Evolutionary conservation across 2,113 vertebrate genomes (phyloP).

Genomic region (Crypturellus undulatus): DNA sequence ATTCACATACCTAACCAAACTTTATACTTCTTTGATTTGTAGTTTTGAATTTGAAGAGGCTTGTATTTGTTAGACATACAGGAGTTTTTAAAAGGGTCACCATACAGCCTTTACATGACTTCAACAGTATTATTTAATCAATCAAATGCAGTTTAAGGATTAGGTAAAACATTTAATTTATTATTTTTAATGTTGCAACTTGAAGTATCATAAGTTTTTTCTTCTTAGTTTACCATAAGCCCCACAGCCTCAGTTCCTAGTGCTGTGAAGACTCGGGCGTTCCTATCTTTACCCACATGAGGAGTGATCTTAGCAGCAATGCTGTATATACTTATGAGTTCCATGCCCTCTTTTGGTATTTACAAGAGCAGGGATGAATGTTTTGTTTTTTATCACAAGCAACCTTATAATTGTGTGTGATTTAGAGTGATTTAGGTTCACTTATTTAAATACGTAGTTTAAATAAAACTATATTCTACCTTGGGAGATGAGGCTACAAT

Average conservation of each 20-base stretch:
- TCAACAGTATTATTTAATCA: not conserved
- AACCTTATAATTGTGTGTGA: not conserved
- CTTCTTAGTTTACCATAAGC: not conserved
- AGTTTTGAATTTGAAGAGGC: not conserved
- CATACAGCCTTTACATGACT: accelerated
- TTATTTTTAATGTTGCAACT: not conserved
- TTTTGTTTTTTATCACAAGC: not conserved
- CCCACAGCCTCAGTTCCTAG: not conserved
- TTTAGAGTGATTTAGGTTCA: not conserved
- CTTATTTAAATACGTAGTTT: not conserved
- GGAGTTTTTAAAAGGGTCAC: not conserved
- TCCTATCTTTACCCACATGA: not conserved
- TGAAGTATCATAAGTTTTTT: not conserved
- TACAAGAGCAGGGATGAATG: not conserved
- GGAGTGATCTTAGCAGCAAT: not conserved
- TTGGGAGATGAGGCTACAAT: not conserved
- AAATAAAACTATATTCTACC: not conserved
- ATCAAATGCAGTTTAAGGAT: not conserved
- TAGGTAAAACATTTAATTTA: not conserved
- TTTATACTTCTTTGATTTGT: not conserved
- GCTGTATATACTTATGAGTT: accelerated
- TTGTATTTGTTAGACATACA: not conserved
- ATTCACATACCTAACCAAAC: not conserved
- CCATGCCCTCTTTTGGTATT: not conserved
- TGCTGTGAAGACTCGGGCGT: not conserved